Percentiles rank a stretch among this genome's conserved stretches.
Conservation (phyloP, 2,113 vertebrate genomes). For the Syngnathoides biaculeatus region DNA sequence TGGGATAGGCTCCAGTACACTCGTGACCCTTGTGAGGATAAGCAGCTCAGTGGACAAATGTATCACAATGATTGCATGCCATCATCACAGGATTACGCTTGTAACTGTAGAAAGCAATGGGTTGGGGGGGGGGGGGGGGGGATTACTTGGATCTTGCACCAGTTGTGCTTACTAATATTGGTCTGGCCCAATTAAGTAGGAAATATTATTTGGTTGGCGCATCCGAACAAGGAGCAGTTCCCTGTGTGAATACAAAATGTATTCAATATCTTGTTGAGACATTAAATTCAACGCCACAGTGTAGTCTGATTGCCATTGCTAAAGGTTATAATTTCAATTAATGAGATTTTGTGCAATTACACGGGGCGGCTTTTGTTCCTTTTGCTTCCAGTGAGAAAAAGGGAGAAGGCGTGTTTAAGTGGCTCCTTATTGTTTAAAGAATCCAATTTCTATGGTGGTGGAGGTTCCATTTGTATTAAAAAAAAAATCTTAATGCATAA, state of each 20-base stretch:
- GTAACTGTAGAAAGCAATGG: neutral
- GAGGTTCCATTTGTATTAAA: neutral
- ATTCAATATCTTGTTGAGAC: neutral
- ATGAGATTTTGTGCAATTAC: neutral
- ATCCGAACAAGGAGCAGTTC: neutral
- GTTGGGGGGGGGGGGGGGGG: neutral
- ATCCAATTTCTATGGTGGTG: neutral
- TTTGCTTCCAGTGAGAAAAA: neutral
- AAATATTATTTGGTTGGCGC: neutral
- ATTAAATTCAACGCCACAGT: neutral
- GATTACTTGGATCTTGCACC: too few relatives aligned
- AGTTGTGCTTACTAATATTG: neutral
- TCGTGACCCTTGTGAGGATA: too few relatives aligned
- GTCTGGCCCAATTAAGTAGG: neutral
- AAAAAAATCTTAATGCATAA: neutral
- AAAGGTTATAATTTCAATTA: constrained; percentile 6
- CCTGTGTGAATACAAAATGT: constrained; percentile 1
- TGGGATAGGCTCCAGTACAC: too few relatives aligned
- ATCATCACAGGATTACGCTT: neutral
- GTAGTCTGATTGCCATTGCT: neutral
- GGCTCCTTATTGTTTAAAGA: neutral
- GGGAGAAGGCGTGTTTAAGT: neutral
- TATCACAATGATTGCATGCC: neutral
- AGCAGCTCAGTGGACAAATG: too few relatives aligned
- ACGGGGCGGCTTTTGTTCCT: neutral